Evolutionary conservation across 2,113 vertebrate genomes (phyloP).

Genomic region (Hippocampus mohnikei): DNA sequence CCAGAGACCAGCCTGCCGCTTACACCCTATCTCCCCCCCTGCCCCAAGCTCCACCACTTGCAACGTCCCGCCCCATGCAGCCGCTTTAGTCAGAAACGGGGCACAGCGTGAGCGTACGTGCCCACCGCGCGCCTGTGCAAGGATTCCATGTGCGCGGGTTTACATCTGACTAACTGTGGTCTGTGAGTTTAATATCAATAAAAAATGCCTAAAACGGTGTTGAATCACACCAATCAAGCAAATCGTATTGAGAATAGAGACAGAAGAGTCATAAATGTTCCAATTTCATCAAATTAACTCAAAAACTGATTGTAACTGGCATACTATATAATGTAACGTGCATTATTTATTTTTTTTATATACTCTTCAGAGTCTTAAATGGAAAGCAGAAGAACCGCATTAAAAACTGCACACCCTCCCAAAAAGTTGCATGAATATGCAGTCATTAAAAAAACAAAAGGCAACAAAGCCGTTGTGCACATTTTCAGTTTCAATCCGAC

Average conservation of each 20-base stretch:
- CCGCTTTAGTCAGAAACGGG: constrained; percentile 38
- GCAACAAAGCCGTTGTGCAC: constrained; percentile 17
- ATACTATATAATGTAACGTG: background rate
- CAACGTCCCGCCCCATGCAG: constrained; percentile 53
- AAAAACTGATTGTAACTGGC: background rate
- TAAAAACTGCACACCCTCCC: too few relatives aligned
- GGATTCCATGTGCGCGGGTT: background rate
- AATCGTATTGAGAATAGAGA: background rate
- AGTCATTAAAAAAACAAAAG: background rate
- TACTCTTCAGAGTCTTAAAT: background rate
- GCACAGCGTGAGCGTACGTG: constrained; percentile 7
- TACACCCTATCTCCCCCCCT: constrained; percentile 2
- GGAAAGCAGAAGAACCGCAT: background rate
- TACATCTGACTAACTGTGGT: background rate
- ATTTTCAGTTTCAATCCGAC: constrained; percentile 36
- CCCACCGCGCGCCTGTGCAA: background rate
- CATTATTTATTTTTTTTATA: background rate
- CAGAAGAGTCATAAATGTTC: background rate
- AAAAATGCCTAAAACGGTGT: background rate
- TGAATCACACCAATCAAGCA: too few relatives aligned
- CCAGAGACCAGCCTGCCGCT: constrained; percentile 50
- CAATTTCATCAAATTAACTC: background rate
- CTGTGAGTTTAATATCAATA: background rate
- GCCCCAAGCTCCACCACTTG: constrained; percentile 14
- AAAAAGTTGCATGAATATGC: background rate